Evolutionary conservation across 2,888 invertebrate genomes (phyloP), one percentile per base, ranked within the genome.

Genomic region (Agonopterix subpropinquella): DNA sequence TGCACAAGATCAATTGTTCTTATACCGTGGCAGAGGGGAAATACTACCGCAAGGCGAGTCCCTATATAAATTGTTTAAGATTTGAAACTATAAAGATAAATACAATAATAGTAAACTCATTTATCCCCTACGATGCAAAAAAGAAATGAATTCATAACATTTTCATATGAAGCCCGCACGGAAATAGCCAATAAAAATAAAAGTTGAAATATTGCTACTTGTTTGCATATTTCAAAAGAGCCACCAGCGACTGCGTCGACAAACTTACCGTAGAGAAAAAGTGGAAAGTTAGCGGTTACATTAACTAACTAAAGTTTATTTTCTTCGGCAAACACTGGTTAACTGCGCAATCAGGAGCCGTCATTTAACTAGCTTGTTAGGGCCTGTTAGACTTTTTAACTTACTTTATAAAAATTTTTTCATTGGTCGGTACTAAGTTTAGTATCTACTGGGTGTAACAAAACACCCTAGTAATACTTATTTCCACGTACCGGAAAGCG

Each of bases 321-420:
- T 70, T 68, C 63, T 65, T 67, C 49, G 44, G 54, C 61, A 64
- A 70, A 66, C 58, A 62, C 54, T 57, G 54, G 62, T 56, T 61
- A 58, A 59, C 56, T 57, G 56, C 45, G 65, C 62, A 67, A 68
- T 67, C 67, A 61, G 57, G 59, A 54, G 61, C 50, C 65, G 67
- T 68, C 69, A 72, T 73, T 73, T 62, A 56, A 57, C 60, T 52
- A 61, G 62, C 70, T 77, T 70, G 67, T 75, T 73, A 71, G 54
- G 52, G 55, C 54, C 58, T 61, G 67, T 70, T 73, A 55, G 51
- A 56, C 51, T 61, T 58, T 55, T 61, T 65, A 49, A 47, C 46
- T 52, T 45, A 18, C 28, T 28, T 28, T 7, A 28, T 28, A 46
- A 43, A 57, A 53, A 50, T n/a, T 45, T 41, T 42, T 45, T 44